Percentiles rank a stretch among this genome's conserved stretches.
phyloP scores from a whole-genome alignment of 2,113 vertebrate genomes.

The Nettapus auritus region DNA sequence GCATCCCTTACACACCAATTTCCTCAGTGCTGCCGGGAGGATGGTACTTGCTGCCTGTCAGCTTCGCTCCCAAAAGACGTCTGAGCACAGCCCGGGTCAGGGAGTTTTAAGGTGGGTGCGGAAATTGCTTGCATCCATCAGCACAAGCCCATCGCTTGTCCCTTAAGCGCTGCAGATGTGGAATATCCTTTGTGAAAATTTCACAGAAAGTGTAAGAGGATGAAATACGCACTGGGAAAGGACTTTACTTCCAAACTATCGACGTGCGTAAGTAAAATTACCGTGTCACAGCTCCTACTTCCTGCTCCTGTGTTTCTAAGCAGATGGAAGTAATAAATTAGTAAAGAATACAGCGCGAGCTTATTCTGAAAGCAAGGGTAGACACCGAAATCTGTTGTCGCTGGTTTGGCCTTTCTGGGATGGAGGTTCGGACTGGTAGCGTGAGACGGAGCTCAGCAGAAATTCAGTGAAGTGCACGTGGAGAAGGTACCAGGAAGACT shows the following conservation, averaged over 20 bases:
- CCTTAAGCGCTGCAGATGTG: neutral
- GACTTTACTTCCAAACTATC: neutral
- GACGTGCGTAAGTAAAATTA: neutral
- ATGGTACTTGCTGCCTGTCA: neutral
- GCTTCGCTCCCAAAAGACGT: neutral
- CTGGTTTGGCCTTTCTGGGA: neutral
- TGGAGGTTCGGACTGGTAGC: neutral
- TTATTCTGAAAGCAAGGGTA: neutral
- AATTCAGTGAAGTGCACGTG: accelerated
- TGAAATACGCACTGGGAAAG: neutral
- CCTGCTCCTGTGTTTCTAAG: neutral
- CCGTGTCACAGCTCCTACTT: neutral
- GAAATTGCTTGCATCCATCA: neutral
- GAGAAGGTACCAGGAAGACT: neutral
- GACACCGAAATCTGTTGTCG: neutral
- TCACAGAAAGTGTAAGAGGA: neutral
- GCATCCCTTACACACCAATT: neutral
- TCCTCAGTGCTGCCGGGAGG: neutral
- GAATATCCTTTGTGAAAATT: neutral
- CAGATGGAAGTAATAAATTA: neutral
- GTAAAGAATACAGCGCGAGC: neutral
- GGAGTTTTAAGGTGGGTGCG: neutral
- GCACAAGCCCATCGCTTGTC: neutral
- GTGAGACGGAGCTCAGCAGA: neutral
- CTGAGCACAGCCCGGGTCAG: neutral